Evolutionary conservation across 1,140 invertebrate genomes (phyloP), one percentile per base, ranked within the genome.

Genomic region (Parasteatoda tepidariorum): DNA sequence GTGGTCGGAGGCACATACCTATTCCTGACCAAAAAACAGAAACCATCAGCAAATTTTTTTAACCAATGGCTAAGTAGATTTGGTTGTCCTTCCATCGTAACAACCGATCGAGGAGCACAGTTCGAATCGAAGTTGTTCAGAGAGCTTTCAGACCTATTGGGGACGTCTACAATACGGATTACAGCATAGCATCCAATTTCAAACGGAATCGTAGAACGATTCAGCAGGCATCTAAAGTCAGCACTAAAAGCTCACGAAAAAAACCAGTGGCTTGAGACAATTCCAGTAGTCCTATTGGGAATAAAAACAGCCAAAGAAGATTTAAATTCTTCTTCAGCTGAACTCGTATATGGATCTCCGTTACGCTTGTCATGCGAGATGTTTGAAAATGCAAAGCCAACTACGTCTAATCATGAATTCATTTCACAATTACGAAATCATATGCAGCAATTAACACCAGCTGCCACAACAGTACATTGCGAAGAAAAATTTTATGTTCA

Each of bases 1-100:
- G 22, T 91, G 86, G 88, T 88, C 87, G 0, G 90, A 91, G 85
- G 88, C 88, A n/a, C 0, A 83, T 88, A 38, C 87, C 88, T 28
- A 88, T 90, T 9, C 67, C 90, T 0, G 3, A 33, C 5, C 86
- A 90, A 89, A n/a, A n/a, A n/a, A n/a, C n/a, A n/a, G n/a, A n/a
- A n/a, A n/a, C n/a, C n/a, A n/a, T n/a, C n/a, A n/a, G 88, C 87
- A 79, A 59, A 88, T 82, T 90, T 30, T 4, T 89, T 89, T 88
- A 86, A 90, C 7, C 11, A 86, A 7, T 59, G 87, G 89, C 87
- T 90, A 33, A 59, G 85, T 3, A 73, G 88, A 3, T 89, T 86
- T 85, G 88, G 88, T 38, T 54, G 68, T 57, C 86, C 88, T 13
- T 15, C 38, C 34, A 74, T 62, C 26, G 86, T 89, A 67, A 88